phyloP scores from a whole-genome alignment of 1,140 invertebrate species.

The Heliconius eleuchia region DNA sequence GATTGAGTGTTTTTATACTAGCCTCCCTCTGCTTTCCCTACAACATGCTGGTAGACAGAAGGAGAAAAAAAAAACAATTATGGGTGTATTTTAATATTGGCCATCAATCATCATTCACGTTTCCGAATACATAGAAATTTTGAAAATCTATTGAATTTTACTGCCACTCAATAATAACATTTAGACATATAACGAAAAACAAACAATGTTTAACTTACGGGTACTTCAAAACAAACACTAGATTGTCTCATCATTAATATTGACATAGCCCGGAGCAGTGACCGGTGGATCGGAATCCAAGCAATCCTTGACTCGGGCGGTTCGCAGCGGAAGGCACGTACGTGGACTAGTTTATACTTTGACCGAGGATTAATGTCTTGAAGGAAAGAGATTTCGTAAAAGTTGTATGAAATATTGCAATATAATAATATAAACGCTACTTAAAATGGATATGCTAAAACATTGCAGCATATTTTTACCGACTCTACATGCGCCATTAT shows the following conservation, averaged over 20 bases:
- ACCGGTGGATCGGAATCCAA: conserved; percentile 67
- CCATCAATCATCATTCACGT: background rate
- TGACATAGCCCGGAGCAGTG: conserved; percentile 56
- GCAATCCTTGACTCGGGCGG: conserved; percentile 52
- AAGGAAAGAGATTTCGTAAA: conserved; percentile 41
- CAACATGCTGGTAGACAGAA: too few species aligned
- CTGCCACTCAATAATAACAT: background rate
- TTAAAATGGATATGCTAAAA: background rate
- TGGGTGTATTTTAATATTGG: too few species aligned
- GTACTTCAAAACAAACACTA: conserved; percentile 17
- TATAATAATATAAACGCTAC: background rate
- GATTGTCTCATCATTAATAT: conserved; percentile 41
- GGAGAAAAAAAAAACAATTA: too few species aligned
- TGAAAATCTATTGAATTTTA: background rate
- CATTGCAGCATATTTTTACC: background rate
- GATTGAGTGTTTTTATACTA: too few species aligned
- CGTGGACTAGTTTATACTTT: conserved; percentile 33
- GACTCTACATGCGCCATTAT: background rate
- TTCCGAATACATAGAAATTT: background rate
- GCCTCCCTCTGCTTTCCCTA: too few species aligned
- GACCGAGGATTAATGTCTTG: conserved; percentile 40
- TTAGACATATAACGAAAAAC: background rate
- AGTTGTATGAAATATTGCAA: conserved; percentile 26
- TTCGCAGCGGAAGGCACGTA: conserved; percentile 64
- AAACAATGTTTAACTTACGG: background rate